Evolutionary conservation across 2,797 vertebrate genomes (phyloP), one percentile per base, ranked within the genome.

Genomic region (Oreochromis mossambicus): DNA sequence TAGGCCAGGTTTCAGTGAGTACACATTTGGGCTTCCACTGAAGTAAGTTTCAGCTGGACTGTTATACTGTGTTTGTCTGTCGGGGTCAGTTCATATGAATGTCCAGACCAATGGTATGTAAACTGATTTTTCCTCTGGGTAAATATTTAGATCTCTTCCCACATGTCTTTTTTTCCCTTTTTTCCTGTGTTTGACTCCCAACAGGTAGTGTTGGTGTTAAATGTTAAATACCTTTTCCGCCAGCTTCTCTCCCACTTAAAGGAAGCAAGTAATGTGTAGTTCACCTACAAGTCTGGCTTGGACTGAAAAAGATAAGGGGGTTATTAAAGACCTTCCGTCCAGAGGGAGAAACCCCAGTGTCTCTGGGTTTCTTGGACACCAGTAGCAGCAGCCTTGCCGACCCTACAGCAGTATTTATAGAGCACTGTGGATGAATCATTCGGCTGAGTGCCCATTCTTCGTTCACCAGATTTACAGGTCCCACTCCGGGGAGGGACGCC

Each of bases 401-500:
- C 92, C 92, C 89, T 50, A 43, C 26, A 14, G 84, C 93, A 93
- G 94, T 96, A 96, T 96, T 97, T 96, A 95, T 95, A 95, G 94
- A 92, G 91, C 92, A 24, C 92, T 77, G 88, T 51, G 86, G 92
- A 93, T 94, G 93, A 91, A 84, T 93, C 89, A 92, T 88, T 95
- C 96, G 95, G 96, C 96, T 55, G 12, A 17, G 84, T 88, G 95
- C 95, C 95, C 90, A 55, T 85, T 75, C 88, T 90, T 89, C 56
- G 78, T 94, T 92, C 91, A 88, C 95, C 95, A 93, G 91, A 95
- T 97, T 94, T 95, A 96, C 93, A 94, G 93, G 93, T 91, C 92
- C 93, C 88, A 89, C 91, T 93, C 93, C 88, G 86, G 78, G 88
- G 88, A 85, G 88, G 91, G 89, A 87, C 79, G 75, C 88, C 81